Evolutionary conservation across 2,888 invertebrate species (phyloP), one percentile per base, ranked within the genome.

Genomic region (Polymixis flavicincta): DNA sequence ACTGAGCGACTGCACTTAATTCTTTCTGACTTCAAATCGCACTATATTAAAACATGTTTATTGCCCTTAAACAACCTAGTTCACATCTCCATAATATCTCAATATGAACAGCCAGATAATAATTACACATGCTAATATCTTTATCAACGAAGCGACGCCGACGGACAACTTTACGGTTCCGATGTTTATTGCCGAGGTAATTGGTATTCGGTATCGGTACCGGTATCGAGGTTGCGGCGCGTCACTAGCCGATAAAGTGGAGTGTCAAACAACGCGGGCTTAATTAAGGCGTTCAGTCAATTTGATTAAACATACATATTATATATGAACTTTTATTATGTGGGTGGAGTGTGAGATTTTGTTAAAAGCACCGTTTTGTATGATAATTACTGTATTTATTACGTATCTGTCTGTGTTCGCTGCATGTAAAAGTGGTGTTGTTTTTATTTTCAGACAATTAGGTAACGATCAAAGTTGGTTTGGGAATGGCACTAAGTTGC

Each of bases 121-220:
- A 85, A 87, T 87, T 87, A 87, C 81, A 77, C 76, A 87, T 85
- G 85, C 79, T 85, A 87, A 87, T 87, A 81, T 80, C 79, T 83
- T 84, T 87, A 87, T 87, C 87, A 75, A 75, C 57, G 60, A 63
- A 54, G 57, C 68, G 74, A 83, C 67, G 48, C 54, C 68, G 74
- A 83, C 67, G 48, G 68, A 63, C 74, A 75, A 73, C 77, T 84
- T 87, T 82, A 87, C 80, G 76, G 83, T 85, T 78, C 66, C 64
- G 42, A 77, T 80, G 73, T 82, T 78, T 78, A 83, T 74, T 80
- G 60, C 67, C 48, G 67, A 75, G 52, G 78, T 84, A 76, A 83
- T 84, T 78, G 79, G 86, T 78, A 76, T 86, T 81, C 66, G 76
- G 71, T 80, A 81, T 79, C 66, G 72, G 74, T 80, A 61, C 66